Conservation (phyloP, 2,113 vertebrate species). For the Callionymus lyra region DNA sequence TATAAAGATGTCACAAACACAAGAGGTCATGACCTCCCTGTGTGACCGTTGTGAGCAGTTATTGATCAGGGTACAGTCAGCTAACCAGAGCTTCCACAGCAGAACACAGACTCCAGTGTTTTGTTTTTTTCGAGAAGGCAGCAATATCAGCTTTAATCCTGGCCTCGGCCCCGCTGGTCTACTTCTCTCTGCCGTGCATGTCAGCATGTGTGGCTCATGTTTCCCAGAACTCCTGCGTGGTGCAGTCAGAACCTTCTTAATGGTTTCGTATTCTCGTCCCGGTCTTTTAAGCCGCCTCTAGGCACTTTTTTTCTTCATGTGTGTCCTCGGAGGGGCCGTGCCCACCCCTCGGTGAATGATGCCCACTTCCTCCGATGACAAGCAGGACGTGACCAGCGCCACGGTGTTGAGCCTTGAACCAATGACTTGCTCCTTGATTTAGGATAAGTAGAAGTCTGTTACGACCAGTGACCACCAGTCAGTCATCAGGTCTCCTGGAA, state of each 20-base stretch:
- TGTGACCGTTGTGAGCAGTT: slow-evolving; percentile 52
- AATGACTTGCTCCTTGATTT: slow-evolving; percentile 23
- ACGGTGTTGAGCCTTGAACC: slow-evolving; percentile 33
- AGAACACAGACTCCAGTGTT: slow-evolving; percentile 43
- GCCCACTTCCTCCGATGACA: slow-evolving; percentile 69
- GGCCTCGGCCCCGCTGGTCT: slow-evolving; percentile 18
- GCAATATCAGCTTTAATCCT: slow-evolving; percentile 48
- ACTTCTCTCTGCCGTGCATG: slow-evolving; percentile 43
- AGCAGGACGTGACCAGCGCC: slow-evolving; percentile 37
- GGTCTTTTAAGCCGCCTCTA: slow-evolving; percentile 7
- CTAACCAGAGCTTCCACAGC: slow-evolving; percentile 46
- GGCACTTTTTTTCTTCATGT: slow-evolving; percentile 15
- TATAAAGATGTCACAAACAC: slow-evolving; percentile 37
- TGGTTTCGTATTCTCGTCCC: too few relatives aligned
- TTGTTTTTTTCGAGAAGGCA: slow-evolving; percentile 22
- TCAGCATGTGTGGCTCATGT: slow-evolving; percentile 43
- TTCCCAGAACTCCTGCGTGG: slow-evolving; percentile 36
- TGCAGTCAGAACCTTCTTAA: slow-evolving; percentile 17
- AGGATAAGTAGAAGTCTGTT: slow-evolving; percentile 47
- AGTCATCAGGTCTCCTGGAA: too few relatives aligned
- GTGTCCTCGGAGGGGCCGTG: slow-evolving; percentile 53
- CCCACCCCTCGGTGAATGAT: slow-evolving; percentile 35
- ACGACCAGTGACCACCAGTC: not conserved
- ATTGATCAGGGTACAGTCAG: slow-evolving; percentile 53
- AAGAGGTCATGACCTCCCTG: slow-evolving; percentile 54